Percentiles rank a stretch among this genome's conserved stretches.
Evolutionary conservation across 2,797 vertebrate species (phyloP).

Genomic region (Thaleichthys pacificus): DNA sequence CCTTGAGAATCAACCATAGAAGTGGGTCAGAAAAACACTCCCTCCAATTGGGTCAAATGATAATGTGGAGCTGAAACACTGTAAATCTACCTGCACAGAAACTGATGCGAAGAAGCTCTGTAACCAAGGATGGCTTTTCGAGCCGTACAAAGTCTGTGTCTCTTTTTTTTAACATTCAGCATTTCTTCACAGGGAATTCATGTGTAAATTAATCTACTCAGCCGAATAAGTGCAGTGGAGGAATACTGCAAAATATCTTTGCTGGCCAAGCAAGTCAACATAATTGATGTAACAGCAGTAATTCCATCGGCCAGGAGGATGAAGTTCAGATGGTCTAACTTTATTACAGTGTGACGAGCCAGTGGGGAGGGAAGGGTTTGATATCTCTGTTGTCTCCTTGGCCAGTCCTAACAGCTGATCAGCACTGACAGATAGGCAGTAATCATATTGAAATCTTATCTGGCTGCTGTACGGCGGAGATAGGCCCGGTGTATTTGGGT

Average conservation of each 20-base stretch:
- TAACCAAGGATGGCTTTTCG: conserved; percentile 17
- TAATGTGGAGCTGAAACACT: conserved; percentile 50
- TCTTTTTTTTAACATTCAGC: conserved; percentile 63
- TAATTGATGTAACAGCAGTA: conserved; percentile 52
- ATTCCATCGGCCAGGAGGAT: conserved; percentile 51
- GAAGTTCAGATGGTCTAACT: conserved; percentile 40
- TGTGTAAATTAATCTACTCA: conserved; percentile 71
- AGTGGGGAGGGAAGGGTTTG: conserved; percentile 37
- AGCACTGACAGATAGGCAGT: conserved; percentile 58
- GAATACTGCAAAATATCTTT: conserved; percentile 54
- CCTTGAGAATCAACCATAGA: conserved; percentile 64
- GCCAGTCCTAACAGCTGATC: conserved; percentile 58
- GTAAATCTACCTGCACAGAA: background rate
- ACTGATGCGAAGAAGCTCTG: background rate
- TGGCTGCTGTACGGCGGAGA: conserved; percentile 40
- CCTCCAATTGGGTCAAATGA: conserved; percentile 71
- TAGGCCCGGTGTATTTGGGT: conserved; percentile 27
- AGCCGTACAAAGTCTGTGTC: conserved; percentile 35
- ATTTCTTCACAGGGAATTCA: conserved; percentile 58
- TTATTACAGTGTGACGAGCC: conserved; percentile 33
- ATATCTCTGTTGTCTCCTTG: conserved; percentile 53
- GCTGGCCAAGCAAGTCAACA: conserved; percentile 60
- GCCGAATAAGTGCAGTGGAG: conserved; percentile 60
- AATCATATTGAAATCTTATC: conserved; percentile 69
- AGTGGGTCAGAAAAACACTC: conserved; percentile 69